phyloP scores from a whole-genome alignment of 2,113 vertebrate genomes.

The Hemibagrus wyckioides region DNA sequence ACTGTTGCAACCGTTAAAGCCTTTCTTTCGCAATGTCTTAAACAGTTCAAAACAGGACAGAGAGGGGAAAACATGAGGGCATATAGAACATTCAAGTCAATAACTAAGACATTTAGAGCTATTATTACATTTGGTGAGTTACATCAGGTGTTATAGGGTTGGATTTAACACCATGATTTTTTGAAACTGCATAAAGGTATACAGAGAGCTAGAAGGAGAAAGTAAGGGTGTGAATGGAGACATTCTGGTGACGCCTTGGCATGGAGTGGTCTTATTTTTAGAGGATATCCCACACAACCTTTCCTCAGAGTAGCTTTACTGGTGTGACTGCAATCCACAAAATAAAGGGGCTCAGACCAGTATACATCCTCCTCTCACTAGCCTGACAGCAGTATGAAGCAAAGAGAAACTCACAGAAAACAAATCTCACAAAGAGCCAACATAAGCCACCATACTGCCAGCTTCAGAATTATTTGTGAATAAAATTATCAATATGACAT shows the following conservation, averaged over 20 bases:
- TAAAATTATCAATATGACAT: not conserved
- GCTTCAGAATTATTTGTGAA: not conserved
- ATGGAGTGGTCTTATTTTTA: slow-evolving; percentile 63
- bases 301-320: slow-evolving; percentile 71
- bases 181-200: slow-evolving; percentile 21
- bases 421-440: not conserved
- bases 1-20: slow-evolving; percentile 99
- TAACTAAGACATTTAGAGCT: not conserved
- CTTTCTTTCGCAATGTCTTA: slow-evolving; percentile 98
- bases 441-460: not conserved
- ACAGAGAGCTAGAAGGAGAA: slow-evolving; percentile 4
- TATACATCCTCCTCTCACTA: slow-evolving; percentile 51
- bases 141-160: not conserved
- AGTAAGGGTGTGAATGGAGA: slow-evolving; percentile 49
- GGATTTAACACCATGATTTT: slow-evolving; percentile 10
- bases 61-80: slow-evolving; percentile 65
- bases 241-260: slow-evolving; percentile 54
- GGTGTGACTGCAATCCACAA: slow-evolving; percentile 49
- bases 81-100: slow-evolving; percentile 33
- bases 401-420: not conserved
- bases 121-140: not conserved
- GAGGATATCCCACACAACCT: slow-evolving; percentile 71
- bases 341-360: slow-evolving; percentile 50
- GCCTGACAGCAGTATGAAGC: slow-evolving; percentile 25
- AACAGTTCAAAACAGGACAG: slow-evolving; percentile 64